Percentiles rank a stretch among this genome's conserved stretches.
phyloP scores from a whole-genome alignment of 2,888 invertebrate genomes.

The Minunthozetes semirufus region DNA sequence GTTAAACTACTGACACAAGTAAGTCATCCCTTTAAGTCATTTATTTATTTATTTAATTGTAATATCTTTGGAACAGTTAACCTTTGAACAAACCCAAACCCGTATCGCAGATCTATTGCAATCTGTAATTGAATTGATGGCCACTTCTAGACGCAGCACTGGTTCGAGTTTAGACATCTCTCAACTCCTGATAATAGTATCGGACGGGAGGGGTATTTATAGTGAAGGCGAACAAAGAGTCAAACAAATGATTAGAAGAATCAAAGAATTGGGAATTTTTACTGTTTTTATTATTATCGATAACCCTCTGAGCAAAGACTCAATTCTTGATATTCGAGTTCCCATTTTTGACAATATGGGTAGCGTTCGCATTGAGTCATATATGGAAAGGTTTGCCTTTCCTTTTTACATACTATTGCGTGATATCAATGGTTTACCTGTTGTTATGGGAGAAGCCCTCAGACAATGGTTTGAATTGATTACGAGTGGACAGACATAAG shows the following conservation, averaged over 20 bases:
- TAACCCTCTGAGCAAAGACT: constrained; percentile 81
- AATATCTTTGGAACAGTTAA: too few relatives aligned
- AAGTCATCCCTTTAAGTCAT: not conserved
- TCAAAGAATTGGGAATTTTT: constrained; percentile 75
- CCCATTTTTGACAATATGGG: constrained; percentile 60
- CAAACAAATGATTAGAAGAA: constrained; percentile 67
- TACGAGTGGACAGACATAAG: constrained; percentile 48
- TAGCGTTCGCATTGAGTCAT: constrained; percentile 63
- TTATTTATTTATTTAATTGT: not conserved
- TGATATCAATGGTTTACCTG: constrained; percentile 78
- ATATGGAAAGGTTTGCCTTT: constrained; percentile 94
- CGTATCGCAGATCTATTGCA: constrained; percentile 74
- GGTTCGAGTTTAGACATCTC: constrained; percentile 55
- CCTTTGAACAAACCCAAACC: constrained; percentile 83
- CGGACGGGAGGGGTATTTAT: constrained; percentile 90
- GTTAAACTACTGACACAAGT: constrained; percentile 51
- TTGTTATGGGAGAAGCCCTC: constrained; percentile 86
- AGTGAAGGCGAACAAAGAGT: constrained; percentile 75
- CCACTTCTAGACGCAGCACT: constrained; percentile 29
- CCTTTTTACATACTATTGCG: constrained; percentile 92
- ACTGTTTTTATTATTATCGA: constrained; percentile 92
- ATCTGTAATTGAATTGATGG: constrained; percentile 62
- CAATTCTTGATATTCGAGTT: constrained; percentile 79
- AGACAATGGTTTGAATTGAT: constrained; percentile 98
- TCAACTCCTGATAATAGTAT: constrained; percentile 80